These are phyloP conservation scores for Amblyteles armatorius DNA, from an alignment of 2,888 invertebrate species.

Conservation along the genomic window DNA sequence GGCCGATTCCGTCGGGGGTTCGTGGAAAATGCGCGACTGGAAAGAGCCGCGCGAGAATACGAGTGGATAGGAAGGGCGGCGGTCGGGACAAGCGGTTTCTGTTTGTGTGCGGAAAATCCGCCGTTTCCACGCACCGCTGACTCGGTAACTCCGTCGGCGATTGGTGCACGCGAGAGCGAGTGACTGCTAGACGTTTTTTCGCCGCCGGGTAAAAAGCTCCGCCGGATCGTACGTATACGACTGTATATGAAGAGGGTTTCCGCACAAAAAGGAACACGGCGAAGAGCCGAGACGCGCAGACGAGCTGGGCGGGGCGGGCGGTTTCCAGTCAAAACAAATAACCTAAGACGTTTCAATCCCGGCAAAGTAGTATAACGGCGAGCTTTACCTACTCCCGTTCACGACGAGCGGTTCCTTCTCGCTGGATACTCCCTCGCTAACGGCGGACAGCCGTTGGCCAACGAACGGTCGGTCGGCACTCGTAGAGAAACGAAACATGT, in stretches of 20 bases:
- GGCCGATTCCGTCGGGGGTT: constrained; percentile 43
- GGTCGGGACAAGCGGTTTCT: background rate
- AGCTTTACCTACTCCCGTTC: constrained; percentile 64
- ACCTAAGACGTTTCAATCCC: constrained; percentile 81
- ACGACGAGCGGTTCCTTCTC: background rate
- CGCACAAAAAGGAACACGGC: constrained; percentile 57
- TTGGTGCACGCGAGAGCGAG: constrained; percentile 39
- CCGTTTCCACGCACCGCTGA: constrained; percentile 62
- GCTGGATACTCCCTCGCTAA: background rate
- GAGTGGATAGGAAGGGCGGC: background rate
- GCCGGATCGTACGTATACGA: constrained; percentile 3
- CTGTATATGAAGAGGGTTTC: constrained; percentile 35
- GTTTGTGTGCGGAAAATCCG: constrained; percentile 12
- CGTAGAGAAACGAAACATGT: background rate
- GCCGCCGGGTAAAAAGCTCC: constrained; percentile 56
- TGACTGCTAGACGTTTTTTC: constrained; percentile 28
- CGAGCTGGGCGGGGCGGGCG: constrained; percentile 79
- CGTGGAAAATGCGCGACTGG: constrained; percentile 4
- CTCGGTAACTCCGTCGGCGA: constrained; percentile 56
- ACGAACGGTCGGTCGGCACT: background rate
- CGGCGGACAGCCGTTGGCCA: constrained; percentile 4
- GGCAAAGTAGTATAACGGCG: constrained; percentile 65
- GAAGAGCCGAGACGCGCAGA: constrained; percentile 72
- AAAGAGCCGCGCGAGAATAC: constrained; percentile 20
- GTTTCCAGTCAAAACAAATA: constrained; percentile 82